Evolutionary conservation across 2,113 vertebrate species (phyloP).

Genomic region (Galeopterus variegatus): DNA sequence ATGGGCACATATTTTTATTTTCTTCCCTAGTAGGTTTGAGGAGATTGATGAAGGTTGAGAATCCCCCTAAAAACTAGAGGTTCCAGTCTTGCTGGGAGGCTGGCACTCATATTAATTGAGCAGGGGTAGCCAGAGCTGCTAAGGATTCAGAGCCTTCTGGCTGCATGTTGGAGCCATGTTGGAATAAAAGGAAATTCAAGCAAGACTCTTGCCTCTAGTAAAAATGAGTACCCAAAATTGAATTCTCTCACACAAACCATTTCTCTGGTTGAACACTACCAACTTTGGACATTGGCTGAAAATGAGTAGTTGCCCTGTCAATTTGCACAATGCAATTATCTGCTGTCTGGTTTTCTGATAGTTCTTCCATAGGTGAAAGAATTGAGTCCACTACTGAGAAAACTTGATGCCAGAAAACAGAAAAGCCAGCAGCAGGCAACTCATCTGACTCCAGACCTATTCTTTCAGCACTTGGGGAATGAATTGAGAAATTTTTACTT

Average conservation of each 20-base stretch:
- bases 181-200: slow-evolving; percentile 63
- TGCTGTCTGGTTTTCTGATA: slow-evolving; percentile 83
- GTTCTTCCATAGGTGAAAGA: slow-evolving; percentile 81
- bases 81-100: neutral
- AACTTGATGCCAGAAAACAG: slow-evolving; percentile 58
- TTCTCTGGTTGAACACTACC: slow-evolving; percentile 89
- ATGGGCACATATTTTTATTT: slow-evolving; percentile 26
- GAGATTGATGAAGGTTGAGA: slow-evolving; percentile 36
- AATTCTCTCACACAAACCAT: slow-evolving; percentile 86
- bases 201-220: slow-evolving; percentile 25
- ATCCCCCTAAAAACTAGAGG: neutral
- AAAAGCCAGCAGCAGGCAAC: slow-evolving; percentile 35
- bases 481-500: slow-evolving; percentile 55
- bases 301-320: slow-evolving; percentile 70
- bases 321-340: slow-evolving; percentile 84
- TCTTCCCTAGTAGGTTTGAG: slow-evolving; percentile 41
- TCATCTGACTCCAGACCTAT: slow-evolving; percentile 64
- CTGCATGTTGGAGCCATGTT: neutral
- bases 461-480: neutral
- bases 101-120: slow-evolving; percentile 45
- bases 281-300: slow-evolving; percentile 85
- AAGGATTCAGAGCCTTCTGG: slow-evolving; percentile 64
- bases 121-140: slow-evolving; percentile 69
- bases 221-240: slow-evolving; percentile 80
- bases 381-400: slow-evolving; percentile 68